A percentile compares a stretch with the other conserved stretches of the same genome.
Evolutionary conservation across 2,113 vertebrate species (phyloP).

Genomic region (Platichthys stellatus): DNA sequence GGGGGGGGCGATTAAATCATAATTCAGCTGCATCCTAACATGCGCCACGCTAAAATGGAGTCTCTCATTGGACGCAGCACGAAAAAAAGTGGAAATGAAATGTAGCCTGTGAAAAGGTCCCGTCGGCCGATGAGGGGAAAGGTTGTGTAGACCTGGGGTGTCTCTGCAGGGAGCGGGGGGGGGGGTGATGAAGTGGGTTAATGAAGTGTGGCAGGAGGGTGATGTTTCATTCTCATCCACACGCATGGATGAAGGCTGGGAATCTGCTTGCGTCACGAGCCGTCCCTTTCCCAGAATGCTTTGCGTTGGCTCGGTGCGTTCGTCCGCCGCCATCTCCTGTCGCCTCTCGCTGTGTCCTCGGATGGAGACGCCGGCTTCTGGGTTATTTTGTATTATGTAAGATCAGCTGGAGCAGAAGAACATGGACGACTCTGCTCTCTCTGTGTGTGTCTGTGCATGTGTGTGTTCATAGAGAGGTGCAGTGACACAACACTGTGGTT

Average conservation of each 20-base stretch:
- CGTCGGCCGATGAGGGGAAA: background rate
- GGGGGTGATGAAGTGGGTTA: slow-evolving; percentile 39
- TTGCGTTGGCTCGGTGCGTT: slow-evolving; percentile 16
- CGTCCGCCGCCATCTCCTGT: slow-evolving; percentile 5
- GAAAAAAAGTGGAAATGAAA: background rate
- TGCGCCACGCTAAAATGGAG: slow-evolving; percentile 70
- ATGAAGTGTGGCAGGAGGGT: slow-evolving; percentile 43
- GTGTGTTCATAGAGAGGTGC: background rate
- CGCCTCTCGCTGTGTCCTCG: slow-evolving; percentile 5
- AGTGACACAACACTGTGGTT: slow-evolving; percentile 23
- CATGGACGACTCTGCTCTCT: background rate
- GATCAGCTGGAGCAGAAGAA: background rate
- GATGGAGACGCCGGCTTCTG: background rate
- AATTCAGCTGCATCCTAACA: slow-evolving; percentile 33
- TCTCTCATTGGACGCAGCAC: slow-evolving; percentile 20
- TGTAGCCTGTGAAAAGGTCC: background rate
- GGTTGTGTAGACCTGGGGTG: slow-evolving; percentile 34
- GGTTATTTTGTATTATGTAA: background rate
- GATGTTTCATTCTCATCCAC: slow-evolving; percentile 55
- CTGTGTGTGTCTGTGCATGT: background rate
- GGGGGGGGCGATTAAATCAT: background rate
- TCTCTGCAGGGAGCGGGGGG: slow-evolving; percentile 8
- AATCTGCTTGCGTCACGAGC: slow-evolving; percentile 75
- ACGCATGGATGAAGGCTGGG: slow-evolving; percentile 77
- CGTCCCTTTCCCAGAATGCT: slow-evolving; percentile 60